phyloP scores from a whole-genome alignment of 2,797 vertebrate genomes.

The Octomys mimax region DNA sequence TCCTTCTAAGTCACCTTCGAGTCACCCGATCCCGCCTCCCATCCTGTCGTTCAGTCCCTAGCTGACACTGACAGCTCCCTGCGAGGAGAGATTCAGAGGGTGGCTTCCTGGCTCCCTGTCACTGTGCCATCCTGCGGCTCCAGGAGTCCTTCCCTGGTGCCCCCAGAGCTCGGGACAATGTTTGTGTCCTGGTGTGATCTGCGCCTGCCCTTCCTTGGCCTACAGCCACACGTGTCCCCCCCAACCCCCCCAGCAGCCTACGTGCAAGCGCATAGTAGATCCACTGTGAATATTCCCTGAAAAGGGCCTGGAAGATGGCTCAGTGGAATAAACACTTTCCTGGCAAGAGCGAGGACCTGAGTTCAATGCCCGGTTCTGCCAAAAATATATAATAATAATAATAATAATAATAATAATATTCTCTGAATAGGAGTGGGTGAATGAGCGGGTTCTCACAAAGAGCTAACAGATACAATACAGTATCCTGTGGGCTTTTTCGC shows the following conservation, averaged over 20 bases:
- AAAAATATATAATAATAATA: too few relatives aligned
- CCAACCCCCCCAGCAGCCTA: background rate
- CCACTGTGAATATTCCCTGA: background rate
- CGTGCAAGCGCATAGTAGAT: background rate
- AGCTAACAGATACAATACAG: accelerated
- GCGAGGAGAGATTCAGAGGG: too few relatives aligned
- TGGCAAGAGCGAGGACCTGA: too few relatives aligned
- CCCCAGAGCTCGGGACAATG: too few relatives aligned
- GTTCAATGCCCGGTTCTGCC: too few relatives aligned
- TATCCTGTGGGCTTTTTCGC: background rate
- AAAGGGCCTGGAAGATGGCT: too few relatives aligned
- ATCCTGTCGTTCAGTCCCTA: background rate
- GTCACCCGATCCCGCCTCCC: background rate
- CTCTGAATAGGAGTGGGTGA: background rate
- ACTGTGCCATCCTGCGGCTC: background rate
- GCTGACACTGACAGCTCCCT: too few relatives aligned
- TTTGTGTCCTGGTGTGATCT: background rate
- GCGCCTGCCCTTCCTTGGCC: background rate
- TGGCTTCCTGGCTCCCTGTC: too few relatives aligned
- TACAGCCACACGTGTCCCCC: accelerated
- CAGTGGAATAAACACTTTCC: too few relatives aligned
- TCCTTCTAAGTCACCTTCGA: background rate
- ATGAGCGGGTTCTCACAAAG: background rate
- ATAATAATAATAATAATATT: background rate
- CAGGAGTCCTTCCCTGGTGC: background rate